Conservation (phyloP, 2,888 invertebrate genomes). For the Bembecia ichneumoniformis region DNA sequence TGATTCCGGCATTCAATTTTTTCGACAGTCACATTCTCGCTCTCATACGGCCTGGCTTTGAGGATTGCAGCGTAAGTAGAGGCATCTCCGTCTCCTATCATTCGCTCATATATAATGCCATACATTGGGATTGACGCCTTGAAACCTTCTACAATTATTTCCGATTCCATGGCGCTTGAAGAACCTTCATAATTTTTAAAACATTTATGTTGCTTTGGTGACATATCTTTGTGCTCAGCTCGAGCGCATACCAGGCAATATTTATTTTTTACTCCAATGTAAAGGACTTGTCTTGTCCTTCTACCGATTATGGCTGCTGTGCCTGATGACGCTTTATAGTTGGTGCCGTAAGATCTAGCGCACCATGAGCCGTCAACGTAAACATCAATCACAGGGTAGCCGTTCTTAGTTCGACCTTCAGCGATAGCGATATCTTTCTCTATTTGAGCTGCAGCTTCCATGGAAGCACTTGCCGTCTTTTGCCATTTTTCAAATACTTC, state of each 20-base stretch:
- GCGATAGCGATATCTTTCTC: conserved; percentile 12
- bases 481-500: conserved; percentile 2
- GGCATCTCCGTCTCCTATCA: conserved; percentile 35
- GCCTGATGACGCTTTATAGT: conserved; percentile 6
- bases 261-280: conserved; percentile 25
- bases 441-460: conserved; percentile 6
- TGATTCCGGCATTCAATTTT: conserved; percentile 31
- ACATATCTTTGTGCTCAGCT: conserved; percentile 11
- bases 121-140: conserved; percentile 19
- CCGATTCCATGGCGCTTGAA: conserved; percentile 29
- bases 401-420: conserved; percentile 8
- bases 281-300: conserved; percentile 15
- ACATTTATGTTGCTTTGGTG: conserved; percentile 18
- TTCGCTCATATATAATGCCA: conserved; percentile 19
- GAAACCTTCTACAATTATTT: conserved; percentile 28
- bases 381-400: conserved; percentile 11
- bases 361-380: conserved; percentile 12
- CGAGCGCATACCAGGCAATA: conserved; percentile 23
- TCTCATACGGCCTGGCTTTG: conserved; percentile 2
- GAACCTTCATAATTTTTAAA: conserved; percentile 27
- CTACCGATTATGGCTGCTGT: conserved; percentile 8
- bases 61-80: conserved; percentile 23
- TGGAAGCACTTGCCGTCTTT: conserved; percentile 4
- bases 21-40: conserved; percentile 4
- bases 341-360: conserved; percentile 8